Conservation (phyloP, 2,113 vertebrate species). For the Aegotheles bennettii region DNA sequence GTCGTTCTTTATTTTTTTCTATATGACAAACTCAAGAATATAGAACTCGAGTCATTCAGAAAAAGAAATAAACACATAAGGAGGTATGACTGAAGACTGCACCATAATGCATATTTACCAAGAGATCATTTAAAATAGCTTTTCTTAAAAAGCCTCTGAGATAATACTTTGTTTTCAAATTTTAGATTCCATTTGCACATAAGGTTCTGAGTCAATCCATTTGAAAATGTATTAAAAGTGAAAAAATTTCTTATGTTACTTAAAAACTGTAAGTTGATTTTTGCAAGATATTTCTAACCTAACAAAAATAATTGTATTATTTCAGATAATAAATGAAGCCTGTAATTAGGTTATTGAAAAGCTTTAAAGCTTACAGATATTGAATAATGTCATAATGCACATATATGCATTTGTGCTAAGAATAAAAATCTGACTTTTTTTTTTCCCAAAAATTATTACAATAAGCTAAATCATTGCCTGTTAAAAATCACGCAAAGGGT, state of each 20-base stretch:
- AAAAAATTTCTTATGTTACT: not conserved
- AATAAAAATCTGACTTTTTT: not conserved
- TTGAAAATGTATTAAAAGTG: not conserved
- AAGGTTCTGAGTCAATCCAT: not conserved
- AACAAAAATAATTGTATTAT: not conserved
- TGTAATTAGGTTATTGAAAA: not conserved
- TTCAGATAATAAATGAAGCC: not conserved
- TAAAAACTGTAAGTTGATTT: not conserved
- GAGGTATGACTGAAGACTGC: not conserved
- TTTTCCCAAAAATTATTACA: not conserved
- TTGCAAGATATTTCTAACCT: not conserved
- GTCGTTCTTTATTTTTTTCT: not conserved
- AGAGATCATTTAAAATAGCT: not conserved
- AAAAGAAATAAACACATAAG: no score
- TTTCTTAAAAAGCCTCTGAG: not conserved
- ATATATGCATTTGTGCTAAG: not conserved
- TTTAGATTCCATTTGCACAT: not conserved
- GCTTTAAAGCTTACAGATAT: not conserved
- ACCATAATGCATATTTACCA: not conserved
- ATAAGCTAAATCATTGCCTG: not conserved
- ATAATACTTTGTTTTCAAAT: not conserved
- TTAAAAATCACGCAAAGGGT: fast-evolving
- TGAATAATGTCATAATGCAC: not conserved
- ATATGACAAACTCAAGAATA: not conserved
- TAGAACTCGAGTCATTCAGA: not conserved